Evolutionary conservation across 2,113 vertebrate genomes (phyloP), one percentile per base, ranked within the genome.

Genomic region (Calonectris borealis): DNA sequence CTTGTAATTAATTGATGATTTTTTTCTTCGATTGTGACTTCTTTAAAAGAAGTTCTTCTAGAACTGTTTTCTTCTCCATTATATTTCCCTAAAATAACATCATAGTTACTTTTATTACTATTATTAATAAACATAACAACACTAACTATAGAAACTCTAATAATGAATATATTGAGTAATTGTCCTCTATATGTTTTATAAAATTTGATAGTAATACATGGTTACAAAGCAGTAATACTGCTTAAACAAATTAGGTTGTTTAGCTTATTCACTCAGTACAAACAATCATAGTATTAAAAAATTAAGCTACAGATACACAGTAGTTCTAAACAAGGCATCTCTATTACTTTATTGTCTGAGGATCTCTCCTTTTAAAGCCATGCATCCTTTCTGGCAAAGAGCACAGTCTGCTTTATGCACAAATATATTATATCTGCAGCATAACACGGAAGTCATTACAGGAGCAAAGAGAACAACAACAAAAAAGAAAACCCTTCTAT

Each of bases 1-100:
- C 91, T 98, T 98, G 92, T 98, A 98, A 92, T 98, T 98, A 81
- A 77, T 88, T 57, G 94, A 96, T 54, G 97, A 97, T 96, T 90
- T 98, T 98, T 96, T 97, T 97, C 95, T 98, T 98, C 89, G 98
- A 96, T 70, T 98, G 97, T 62, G 98, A 98, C 89, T 96, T 97
- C 93, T 98, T 98, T 72, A 98, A 85, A 91, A 98, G 95, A 40
- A 97, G 38, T 90, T 98, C 95, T 94, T 98, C 96, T 84, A 98
- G 95, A 95, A 98, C 96, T 66, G 92, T 68, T 94, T 92, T 93
- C 42, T 92, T 93, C 38, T 98, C 96, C 95, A 94, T 97, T 85
- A 48, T 85, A 86, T 80, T 89, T 76, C 86, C 78, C 87, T 98
- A 79, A 96, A 96, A 86, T 38, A 96, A 81, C 40, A 60, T 57